Base-by-base conservation (phyloP, 2,113 vertebrate species). In the Psilopogon haemacephalus region DNA sequence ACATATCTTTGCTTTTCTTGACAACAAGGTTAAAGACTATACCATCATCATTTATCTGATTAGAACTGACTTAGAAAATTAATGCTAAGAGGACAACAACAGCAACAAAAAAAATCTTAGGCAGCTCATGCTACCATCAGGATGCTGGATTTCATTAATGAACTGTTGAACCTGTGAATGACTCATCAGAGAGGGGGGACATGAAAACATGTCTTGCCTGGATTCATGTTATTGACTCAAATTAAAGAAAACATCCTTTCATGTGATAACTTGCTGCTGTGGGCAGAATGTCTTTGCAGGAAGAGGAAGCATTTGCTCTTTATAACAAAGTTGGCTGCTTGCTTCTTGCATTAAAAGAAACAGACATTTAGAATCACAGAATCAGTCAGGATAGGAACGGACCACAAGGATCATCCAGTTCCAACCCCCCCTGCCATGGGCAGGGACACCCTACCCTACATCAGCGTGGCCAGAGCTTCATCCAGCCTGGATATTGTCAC, bases 1-100 rank as follows among this genome's bases (percentile, higher is more conserved):
- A 84, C 88, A 83, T 95, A 83, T 87, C 78, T 93, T 91, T 95
- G 86, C 79, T 96, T 88, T 88, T 76, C 82, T 84, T 97, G 89
- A 83, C 96, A 92, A 96, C 81, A 3, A 67, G 64, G 94, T 90
- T 88, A 86, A 94, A 68, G 84, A 92, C 40, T 91, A 21, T 92
- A 50, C 24, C 48, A 72, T 91, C 72, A 82, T 68, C 74, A 42
- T 60, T 86, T 85, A 72, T 84, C 93, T 89, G 84, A 88, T 86
- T 90, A 94, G 75, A 84, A 78, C 84, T 48, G 54, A 56, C 35
- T 82, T 42, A 70, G 64, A 88, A 90, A 90, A 86, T 68, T 52
- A 71, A 38, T 54, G 38, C 27, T 71, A 54, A 19, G n/a, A 62
- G 58, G 81, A 87, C 42, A 44, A 44, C 17, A 44, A 44, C 42